Conservation (phyloP, 2,797 vertebrate genomes). For the Decapterus maruadsi region DNA sequence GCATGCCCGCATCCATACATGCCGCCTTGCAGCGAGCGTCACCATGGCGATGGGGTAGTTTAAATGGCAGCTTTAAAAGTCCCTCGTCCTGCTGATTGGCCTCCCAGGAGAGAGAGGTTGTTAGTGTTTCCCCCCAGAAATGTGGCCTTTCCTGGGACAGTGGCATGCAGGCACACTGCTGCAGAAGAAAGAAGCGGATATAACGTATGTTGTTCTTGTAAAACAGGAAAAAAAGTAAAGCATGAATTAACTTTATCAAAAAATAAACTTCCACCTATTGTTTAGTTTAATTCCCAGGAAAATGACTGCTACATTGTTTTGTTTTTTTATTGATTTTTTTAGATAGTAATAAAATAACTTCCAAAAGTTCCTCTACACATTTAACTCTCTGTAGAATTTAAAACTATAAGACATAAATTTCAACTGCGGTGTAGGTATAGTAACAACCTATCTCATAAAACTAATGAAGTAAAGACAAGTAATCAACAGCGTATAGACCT, state of each 20-base stretch:
- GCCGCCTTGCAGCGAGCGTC: constrained; percentile 44
- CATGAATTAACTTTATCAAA: neutral
- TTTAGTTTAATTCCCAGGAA: neutral
- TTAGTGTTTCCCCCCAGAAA: constrained; percentile 13
- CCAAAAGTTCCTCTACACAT: neutral
- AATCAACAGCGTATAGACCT: neutral
- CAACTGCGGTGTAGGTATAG: neutral
- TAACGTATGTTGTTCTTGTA: neutral
- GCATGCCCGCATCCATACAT: constrained; percentile 17
- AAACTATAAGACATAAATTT: neutral
- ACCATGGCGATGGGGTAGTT: constrained; percentile 54
- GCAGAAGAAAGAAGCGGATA: neutral
- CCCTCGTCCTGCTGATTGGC: constrained; percentile 37
- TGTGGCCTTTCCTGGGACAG: neutral
- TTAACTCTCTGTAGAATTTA: neutral
- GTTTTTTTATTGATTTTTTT: neutral
- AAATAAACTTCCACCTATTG: neutral
- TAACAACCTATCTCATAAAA: neutral
- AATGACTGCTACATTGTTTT: neutral
- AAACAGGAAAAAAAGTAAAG: neutral
- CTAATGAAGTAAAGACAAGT: neutral
- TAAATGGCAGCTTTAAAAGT: constrained; percentile 50
- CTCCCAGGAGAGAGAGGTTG: neutral
- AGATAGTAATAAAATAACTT: neutral
- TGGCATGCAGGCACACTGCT: neutral